These are phyloP conservation scores for Drosophila peninsularis DNA, from an alignment of 2,888 invertebrate genomes.

Conservation along the genomic window DNA sequence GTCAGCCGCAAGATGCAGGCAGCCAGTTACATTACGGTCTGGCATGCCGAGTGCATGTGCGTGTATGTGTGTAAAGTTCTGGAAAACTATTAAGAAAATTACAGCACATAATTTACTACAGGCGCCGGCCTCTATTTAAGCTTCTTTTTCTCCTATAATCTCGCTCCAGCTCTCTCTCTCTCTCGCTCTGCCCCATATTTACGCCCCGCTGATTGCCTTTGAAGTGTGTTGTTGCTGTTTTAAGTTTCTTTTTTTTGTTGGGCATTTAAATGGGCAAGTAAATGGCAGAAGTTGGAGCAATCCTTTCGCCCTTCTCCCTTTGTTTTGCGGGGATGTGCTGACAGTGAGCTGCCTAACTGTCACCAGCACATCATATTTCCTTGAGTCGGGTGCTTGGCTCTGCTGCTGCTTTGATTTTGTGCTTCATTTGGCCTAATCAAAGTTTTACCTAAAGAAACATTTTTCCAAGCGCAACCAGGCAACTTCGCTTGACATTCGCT, in stretches of 20 bases:
- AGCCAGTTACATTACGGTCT: conserved; percentile 11
- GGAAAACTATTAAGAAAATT: conserved; percentile 74
- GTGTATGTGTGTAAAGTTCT: conserved; percentile 18
- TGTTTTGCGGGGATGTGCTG: conserved; percentile 29
- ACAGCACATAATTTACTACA: conserved; percentile 59
- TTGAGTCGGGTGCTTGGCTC: conserved; percentile 52
- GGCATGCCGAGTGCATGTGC: background rate
- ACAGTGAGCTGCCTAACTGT: conserved; percentile 54
- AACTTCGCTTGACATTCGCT: conserved; percentile 34
- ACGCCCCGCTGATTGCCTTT: conserved; percentile 49
- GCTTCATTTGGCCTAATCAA: conserved; percentile 79
- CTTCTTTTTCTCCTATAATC: background rate
- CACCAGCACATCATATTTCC: conserved; percentile 63
- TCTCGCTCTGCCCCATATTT: conserved; percentile 21
- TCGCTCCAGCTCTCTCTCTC: background rate
- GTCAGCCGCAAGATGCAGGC: conserved; percentile 18
- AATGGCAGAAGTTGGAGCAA: conserved; percentile 62
- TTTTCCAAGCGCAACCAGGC: conserved; percentile 28
- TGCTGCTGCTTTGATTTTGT: conserved; percentile 76
- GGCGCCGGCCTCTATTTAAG: conserved; percentile 21
- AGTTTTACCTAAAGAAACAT: conserved; percentile 56
- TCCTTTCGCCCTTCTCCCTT: conserved; percentile 45
- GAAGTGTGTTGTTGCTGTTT: conserved; percentile 38
- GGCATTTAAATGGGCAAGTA: conserved; percentile 65
- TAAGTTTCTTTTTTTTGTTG: conserved; percentile 18